Conservation (phyloP, 2,113 vertebrate species). For the Hippocampus barbouri region DNA sequence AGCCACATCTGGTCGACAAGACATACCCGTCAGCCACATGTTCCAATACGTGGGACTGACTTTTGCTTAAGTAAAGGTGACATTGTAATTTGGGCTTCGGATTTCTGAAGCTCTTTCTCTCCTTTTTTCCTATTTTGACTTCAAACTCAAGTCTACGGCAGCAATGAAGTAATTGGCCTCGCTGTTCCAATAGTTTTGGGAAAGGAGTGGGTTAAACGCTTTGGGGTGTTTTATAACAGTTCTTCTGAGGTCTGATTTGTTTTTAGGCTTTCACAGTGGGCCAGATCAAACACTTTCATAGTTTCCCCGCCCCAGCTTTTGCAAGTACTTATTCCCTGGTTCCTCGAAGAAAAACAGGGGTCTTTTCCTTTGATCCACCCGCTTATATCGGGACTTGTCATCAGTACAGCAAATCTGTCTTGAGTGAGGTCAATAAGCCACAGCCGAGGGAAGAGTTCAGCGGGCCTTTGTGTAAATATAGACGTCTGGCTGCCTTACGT, state of each 20-base stretch:
- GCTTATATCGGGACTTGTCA: conserved; percentile 2
- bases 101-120: too few species aligned
- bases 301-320: not conserved
- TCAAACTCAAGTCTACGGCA: too few species aligned
- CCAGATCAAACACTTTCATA: not conserved
- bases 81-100: not conserved
- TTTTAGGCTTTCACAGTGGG: not conserved
- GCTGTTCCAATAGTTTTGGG: not conserved
- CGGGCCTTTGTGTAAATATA: conserved; percentile 43
- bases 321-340: not conserved
- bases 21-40: too few species aligned
- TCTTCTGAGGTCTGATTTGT: not conserved
- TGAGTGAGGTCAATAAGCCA: conserved; percentile 14
- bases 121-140: too few species aligned
- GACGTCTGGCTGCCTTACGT: conserved; percentile 44
- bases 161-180: not conserved
- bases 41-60: not conserved
- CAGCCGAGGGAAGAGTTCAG: conserved; percentile 22
- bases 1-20: too few species aligned
- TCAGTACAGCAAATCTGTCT: conserved; percentile 9
- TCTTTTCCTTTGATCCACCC: not conserved
- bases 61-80: not conserved
- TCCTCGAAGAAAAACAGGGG: not conserved
- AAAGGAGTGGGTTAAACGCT: not conserved
- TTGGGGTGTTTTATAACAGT: not conserved